Percentiles rank a stretch among this genome's conserved stretches.
These are phyloP conservation scores for Plotosus lineatus DNA, from an alignment of 2,113 vertebrate genomes.

Conservation along the genomic window DNA sequence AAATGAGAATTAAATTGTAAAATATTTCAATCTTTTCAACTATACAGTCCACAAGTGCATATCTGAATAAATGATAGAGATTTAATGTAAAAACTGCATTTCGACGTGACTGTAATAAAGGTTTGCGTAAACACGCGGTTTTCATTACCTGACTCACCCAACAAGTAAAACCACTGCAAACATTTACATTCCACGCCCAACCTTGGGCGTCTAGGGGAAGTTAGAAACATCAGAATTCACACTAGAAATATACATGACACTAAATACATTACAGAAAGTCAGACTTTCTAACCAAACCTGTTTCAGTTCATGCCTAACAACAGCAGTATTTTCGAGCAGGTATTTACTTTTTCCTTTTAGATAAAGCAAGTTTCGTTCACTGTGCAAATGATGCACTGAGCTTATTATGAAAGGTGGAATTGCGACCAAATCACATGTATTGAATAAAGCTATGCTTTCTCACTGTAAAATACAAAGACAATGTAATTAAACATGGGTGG, in stretches of 20 bases:
- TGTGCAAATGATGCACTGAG: background rate
- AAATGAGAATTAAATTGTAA: too few relatives aligned
- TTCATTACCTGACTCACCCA: constrained; percentile 45
- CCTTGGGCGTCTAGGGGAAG: background rate
- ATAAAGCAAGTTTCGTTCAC: background rate
- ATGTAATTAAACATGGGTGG: constrained; percentile 50
- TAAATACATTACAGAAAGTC: background rate
- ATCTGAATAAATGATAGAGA: background rate
- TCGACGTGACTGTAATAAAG: background rate
- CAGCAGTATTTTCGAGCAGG: background rate
- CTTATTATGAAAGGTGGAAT: constrained; percentile 10
- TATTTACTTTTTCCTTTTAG: background rate
- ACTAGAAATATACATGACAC: background rate
- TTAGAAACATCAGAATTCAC: background rate
- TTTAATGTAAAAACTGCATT: background rate
- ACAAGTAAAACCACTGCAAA: constrained; percentile 60
- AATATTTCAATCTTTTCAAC: background rate
- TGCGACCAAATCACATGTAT: constrained; percentile 7
- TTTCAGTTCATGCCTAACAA: background rate
- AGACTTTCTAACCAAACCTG: background rate
- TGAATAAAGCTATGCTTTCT: constrained; percentile 32
- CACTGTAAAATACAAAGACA: constrained; percentile 44
- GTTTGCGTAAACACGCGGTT: background rate
- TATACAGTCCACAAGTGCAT: background rate
- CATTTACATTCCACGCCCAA: constrained; percentile 40